These are phyloP conservation scores for Camelus bactrianus DNA, from an alignment of 2,113 vertebrate species.

Conservation along the genomic window DNA sequence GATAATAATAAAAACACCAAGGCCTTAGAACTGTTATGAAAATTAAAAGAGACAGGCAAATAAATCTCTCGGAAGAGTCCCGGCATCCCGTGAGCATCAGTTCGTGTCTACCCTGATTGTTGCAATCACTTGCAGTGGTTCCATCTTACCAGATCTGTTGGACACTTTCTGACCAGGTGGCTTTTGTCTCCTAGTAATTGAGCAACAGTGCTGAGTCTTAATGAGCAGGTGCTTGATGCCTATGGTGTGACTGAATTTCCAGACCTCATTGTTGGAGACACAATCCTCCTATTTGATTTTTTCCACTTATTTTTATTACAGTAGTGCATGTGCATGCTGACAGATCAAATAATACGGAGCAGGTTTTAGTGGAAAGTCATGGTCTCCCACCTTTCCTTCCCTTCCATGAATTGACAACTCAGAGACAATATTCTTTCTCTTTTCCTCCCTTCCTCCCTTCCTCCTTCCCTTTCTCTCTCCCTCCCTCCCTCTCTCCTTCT, in stretches of 20 bases:
- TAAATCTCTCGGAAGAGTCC: not conserved
- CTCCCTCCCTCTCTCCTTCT: not conserved
- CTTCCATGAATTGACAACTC: not conserved
- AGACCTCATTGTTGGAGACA: not conserved
- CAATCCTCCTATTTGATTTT: not conserved
- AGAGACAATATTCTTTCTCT: not conserved
- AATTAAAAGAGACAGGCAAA: not conserved
- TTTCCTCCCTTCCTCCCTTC: not conserved
- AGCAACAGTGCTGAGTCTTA: not conserved
- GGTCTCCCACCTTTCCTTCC: not conserved
- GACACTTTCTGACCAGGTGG: not conserved
- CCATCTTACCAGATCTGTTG: not conserved
- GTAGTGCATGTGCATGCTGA: not conserved
- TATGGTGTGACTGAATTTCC: not conserved
- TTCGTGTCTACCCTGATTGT: not conserved
- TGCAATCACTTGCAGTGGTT: not conserved
- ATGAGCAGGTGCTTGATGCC: not conserved
- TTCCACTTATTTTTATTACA: not conserved
- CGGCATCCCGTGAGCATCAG: not conserved
- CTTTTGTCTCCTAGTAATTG: not conserved
- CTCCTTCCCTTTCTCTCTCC: not conserved
- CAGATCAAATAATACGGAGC: not conserved
- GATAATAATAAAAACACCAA: too few relatives aligned
- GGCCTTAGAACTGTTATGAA: not conserved
- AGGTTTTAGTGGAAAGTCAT: not conserved